Evolutionary conservation across 2,113 vertebrate species (phyloP), one percentile per base, ranked within the genome.

Genomic region (Pithys albifrons): DNA sequence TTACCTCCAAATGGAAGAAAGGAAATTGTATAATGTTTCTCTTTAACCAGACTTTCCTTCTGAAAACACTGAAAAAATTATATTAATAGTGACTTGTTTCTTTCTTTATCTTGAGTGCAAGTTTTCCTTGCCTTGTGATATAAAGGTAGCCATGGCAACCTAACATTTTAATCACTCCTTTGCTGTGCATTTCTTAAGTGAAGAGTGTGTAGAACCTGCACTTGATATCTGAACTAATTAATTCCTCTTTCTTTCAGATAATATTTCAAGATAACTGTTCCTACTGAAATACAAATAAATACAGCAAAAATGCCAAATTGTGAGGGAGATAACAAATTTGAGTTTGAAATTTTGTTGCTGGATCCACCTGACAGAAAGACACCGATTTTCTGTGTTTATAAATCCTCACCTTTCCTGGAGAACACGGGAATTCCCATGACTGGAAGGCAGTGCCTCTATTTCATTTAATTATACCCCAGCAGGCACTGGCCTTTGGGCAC

Each of bases 141-240:
- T 39, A 76, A 85, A 91, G 71, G 78, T 93, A 96, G 78, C 72
- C 82, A 96, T 95, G 78, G 94, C 69, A 91, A 94, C 87, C 88
- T 88, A 79, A 91, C 27, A 12, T 83, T 94, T 91, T 91, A 85
- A 85, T 96, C 43, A n/a, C 39, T 81, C 35, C 16, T 84, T 79
- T 79, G 59, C 54, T 41, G 43, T 51, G 35, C 29, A 45, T 91
- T 95, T 78, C 80, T 78, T 51, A 66, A 71, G 69, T 69, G 69
- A 87, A 80, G 35, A 77, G 66, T 82, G 55, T 77, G 27, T 74
- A 88, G 67, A 76, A 90, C 67, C 27, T 49, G 8, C 43, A 45
- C 43, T 95, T 66, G 28, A 35, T 79, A 57, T 43, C 43, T 73
- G 28, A 78, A 52, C 10, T 79, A 62, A 76, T 87, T 61, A 89